Conservation (phyloP, 2,113 vertebrate genomes). For the Lamprotornis superbus region DNA sequence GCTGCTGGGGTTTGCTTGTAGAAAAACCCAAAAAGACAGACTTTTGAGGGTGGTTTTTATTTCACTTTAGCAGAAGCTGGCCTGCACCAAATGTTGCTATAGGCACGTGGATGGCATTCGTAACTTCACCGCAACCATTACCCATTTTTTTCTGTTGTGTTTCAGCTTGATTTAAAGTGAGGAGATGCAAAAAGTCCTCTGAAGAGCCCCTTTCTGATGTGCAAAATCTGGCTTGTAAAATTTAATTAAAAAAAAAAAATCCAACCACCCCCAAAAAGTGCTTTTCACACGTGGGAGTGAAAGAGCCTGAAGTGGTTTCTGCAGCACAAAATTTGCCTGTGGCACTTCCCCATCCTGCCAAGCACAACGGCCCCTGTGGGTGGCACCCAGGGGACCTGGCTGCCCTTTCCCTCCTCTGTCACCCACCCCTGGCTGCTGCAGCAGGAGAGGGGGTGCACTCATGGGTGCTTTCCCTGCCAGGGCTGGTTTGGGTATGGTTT, state of each 20-base stretch:
- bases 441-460: neutral
- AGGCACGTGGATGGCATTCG: neutral
- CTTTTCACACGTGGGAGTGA: neutral
- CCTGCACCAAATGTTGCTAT: neutral
- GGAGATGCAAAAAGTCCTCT: neutral
- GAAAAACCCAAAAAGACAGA: neutral
- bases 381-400: neutral
- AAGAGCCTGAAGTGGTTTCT: neutral
- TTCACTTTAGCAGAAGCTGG: neutral
- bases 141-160: neutral
- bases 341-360: neutral
- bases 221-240: neutral
- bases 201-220: neutral
- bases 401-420: neutral
- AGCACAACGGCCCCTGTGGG: neutral
- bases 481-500: neutral
- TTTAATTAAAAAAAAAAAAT: neutral
- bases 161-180: neutral
- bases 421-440: neutral
- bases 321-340: conserved; percentile 1
- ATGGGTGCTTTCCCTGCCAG: neutral
- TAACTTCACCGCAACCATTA: neutral
- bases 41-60: neutral
- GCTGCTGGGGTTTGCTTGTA: neutral
- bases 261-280: neutral